Base-by-base conservation (phyloP, 2,888 invertebrate genomes). In the Periphyllus acericola region DNA sequence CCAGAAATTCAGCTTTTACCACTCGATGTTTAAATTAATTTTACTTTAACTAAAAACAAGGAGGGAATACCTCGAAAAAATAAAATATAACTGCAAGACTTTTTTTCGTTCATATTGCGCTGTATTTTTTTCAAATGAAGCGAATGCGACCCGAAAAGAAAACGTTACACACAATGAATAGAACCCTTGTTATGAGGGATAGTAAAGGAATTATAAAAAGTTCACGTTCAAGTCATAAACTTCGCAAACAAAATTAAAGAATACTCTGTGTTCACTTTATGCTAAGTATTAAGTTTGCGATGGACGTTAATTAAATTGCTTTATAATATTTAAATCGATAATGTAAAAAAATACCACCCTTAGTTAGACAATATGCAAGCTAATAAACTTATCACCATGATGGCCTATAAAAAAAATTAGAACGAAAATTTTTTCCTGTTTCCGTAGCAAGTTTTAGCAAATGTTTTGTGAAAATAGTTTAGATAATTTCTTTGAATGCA, bases 141-240 rank as follows among this genome's bases (percentile, higher is more conserved):
- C 4, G 29, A 80, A 66, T 66, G 52, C 52, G n/a, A 40, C 32
- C 34, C 9, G 34, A 66, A 60, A 79, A 60, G 6, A 36, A 21
- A 80, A 80, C n/a, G 17, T 8, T 68, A 66, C 19, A 66, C 19
- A 29, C 29, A 80, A 29, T 66, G n/a, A n/a, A 60, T 60, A 25
- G n/a, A 80, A 40, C 66, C 40, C 66, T 34, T 19, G 3, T 40
- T 66, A 36, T 1, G 19, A 66, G 36, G 36, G 19, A 66, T n/a
- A 29, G 36, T 66, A n/a, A n/a, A 80, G 40, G 68, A 80, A 40
- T 68, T 66, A 80, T 80, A 40, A 80, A 40, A 80, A 80, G 34
- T 60, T 6, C 46, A 46, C 29, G 78, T 52, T 32, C 52, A 40
- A 52, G 60, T 68, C 40, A 40, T 80, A 66, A 80, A 68, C 80